Conservation (phyloP, 2,113 vertebrate species). For the Sturnus vulgaris region DNA sequence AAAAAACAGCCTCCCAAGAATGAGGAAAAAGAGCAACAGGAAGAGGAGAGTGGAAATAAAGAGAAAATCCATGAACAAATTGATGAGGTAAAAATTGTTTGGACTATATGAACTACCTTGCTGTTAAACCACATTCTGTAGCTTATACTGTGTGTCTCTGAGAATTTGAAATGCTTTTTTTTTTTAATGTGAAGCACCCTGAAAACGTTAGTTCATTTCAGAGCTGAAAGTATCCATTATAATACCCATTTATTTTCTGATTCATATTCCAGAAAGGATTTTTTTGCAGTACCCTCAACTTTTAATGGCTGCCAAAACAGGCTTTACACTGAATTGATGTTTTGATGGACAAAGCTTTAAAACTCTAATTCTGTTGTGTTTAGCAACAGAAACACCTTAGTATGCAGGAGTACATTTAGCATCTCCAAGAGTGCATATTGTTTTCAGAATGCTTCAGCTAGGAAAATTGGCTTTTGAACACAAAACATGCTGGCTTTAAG, state of each 20-base stretch:
- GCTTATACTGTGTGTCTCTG: neutral
- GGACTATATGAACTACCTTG: neutral
- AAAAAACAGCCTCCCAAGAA: conserved; percentile 78
- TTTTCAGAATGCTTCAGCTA: neutral
- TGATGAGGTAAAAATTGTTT: conserved; percentile 82
- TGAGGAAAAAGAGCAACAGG: conserved; percentile 61
- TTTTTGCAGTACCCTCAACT: neutral
- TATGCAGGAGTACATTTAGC: neutral
- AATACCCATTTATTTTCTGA: neutral
- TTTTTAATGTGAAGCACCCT: neutral
- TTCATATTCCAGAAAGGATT: neutral
- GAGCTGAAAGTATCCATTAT: neutral
- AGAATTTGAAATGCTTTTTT: neutral
- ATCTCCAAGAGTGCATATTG: neutral
- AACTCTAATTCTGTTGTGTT: neutral
- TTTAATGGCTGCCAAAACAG: neutral
- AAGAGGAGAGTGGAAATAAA: conserved; percentile 61
- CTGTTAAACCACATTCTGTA: neutral
- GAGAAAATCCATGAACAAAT: conserved; percentile 90
- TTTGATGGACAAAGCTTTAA: neutral
- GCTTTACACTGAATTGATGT: neutral
- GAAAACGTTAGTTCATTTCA: neutral
- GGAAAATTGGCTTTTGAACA: neutral
- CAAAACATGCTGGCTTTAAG: neutral
- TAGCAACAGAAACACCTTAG: neutral